Base-by-base conservation (phyloP, 2,888 invertebrate species). In the Oligia latruncula region DNA sequence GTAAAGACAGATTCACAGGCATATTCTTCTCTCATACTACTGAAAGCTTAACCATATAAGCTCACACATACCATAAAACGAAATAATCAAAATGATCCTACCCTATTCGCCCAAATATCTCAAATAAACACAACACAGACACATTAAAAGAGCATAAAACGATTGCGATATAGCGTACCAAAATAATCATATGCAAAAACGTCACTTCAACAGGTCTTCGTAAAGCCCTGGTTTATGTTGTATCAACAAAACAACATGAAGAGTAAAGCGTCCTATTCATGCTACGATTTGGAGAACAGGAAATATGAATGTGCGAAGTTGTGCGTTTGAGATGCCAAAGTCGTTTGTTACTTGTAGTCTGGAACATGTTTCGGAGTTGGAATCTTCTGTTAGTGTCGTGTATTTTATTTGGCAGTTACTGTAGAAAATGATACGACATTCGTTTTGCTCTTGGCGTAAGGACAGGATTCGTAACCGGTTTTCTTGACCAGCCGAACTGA, bases 161-260 rank as follows among this genome's bases (percentile, higher is more conserved):
- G 83, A 86, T 88, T 77, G 71, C 66, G 72, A 83, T 76, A 79
- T 46, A 49, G 72, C 74, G 71, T 75, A 83, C 79, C 29, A 8
- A 84, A 46, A 86, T 80, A 81, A 82, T 85, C 88, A 89, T 85
- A 91, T 87, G 87, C 89, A 90, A 90, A 91, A 90, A 88, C 90
- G 82, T 83, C 80, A 78, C 90, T 87, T 92, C 92, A 92, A 91
- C 92, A 91, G 91, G 92, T 92, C 89, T 82, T 80, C 65, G 78
- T 82, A 82, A 85, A 84, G 80, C 81, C 78, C 73, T 72, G 83
- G 82, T 91, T 91, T 91, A 91, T 88, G 86, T 84, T 78, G 46
- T 82, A 86, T 81, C 78, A 85, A 73, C 85, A 84, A 77, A 88
- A 89, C 89, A 86, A 88, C 88, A 84, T 80, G 75, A 78, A 79